phyloP scores from a whole-genome alignment of 1,140 invertebrate species.

The Zaprionus vittiger region DNA sequence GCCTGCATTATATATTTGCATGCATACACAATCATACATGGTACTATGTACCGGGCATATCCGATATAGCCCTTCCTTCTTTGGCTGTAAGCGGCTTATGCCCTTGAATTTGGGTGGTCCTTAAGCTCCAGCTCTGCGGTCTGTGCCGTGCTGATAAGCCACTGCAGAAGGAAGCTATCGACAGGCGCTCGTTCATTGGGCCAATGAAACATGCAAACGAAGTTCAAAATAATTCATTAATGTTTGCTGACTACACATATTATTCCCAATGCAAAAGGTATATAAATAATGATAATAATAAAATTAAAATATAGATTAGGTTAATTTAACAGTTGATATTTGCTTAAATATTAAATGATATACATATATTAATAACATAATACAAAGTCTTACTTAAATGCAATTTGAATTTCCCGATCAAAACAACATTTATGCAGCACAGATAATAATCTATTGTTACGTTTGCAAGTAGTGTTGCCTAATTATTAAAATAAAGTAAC shows the following conservation, averaged over 20 bases:
- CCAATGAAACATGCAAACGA: background rate
- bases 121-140: background rate
- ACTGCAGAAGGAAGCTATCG: background rate
- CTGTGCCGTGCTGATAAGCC: conserved; percentile 4
- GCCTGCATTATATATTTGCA: background rate
- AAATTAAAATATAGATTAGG: no score
- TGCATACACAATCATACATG: background rate
- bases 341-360: no score
- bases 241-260: no score
- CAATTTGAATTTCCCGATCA: background rate
- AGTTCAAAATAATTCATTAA: background rate
- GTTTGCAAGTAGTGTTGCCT: background rate
- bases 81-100: conserved; percentile 21
- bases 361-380: no score
- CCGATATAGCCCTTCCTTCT: conserved; percentile 33
- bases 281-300: no score
- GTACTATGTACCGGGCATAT: background rate
- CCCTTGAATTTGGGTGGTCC: conserved; percentile 33
- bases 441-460: background rate
- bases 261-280: no score
- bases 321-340: no score
- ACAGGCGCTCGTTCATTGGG: background rate
- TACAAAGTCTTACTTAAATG: no score
- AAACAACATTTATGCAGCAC: background rate
- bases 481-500: background rate